phyloP scores from a whole-genome alignment of 2,888 invertebrate genomes.

The Isotomurus palustris region DNA sequence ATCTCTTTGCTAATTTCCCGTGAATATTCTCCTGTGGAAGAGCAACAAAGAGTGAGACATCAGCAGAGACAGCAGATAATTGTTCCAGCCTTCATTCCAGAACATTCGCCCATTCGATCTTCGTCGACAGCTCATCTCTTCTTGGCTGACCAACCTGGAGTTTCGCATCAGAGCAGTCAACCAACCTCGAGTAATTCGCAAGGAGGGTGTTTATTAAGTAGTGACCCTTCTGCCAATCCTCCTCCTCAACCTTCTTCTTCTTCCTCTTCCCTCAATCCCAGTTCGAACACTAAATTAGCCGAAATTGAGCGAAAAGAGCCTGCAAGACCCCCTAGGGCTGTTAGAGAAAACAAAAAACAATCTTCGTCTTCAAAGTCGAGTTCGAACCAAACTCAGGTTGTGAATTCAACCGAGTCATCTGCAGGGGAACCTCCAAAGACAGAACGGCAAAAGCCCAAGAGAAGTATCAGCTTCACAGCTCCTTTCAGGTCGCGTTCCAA shows the following conservation, averaged over 20 bases:
- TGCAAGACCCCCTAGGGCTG: slow-evolving; percentile 10
- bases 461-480: slow-evolving; percentile 28
- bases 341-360: slow-evolving; percentile 2
- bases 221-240: too few relatives aligned
- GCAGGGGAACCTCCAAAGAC: background rate
- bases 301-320: slow-evolving; percentile 11
- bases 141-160: background rate
- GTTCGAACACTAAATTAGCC: background rate
- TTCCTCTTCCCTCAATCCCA: background rate
- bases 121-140: too few relatives aligned
- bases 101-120: background rate
- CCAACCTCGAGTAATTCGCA: too few relatives aligned
- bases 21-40: slow-evolving; percentile 31
- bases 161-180: too few relatives aligned
- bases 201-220: too few relatives aligned
- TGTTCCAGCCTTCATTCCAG: background rate
- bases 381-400: background rate
- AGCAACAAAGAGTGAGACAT: slow-evolving; percentile 11
- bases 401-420: background rate
- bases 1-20: slow-evolving; percentile 40
- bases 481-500: slow-evolving; percentile 6
- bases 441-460: slow-evolving; percentile 21
- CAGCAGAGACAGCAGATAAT: slow-evolving; percentile 5
- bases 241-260: too few relatives aligned
- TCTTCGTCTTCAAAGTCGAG: background rate